phyloP scores from a whole-genome alignment of 1,140 invertebrate genomes.

The Onthophagus taurus region DNA sequence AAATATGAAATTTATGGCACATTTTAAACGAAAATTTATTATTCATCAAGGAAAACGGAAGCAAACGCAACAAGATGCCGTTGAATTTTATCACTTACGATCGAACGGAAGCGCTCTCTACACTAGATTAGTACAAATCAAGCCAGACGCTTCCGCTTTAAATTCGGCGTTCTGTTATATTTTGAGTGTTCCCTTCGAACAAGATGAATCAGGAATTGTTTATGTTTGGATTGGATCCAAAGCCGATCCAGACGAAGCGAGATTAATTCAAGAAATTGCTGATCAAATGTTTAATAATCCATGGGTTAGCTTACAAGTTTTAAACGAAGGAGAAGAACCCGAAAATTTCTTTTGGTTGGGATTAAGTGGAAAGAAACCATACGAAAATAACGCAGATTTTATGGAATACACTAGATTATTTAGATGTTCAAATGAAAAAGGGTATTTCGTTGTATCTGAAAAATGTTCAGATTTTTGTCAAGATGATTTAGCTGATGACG shows the following conservation, averaged over 20 bases:
- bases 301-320: constrained; percentile 75
- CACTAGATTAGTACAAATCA: constrained; percentile 86
- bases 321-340: constrained; percentile 96
- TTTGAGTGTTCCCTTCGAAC: constrained; percentile 91
- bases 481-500: constrained; percentile 98
- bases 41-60: constrained; percentile 87
- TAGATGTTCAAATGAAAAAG: constrained; percentile 98
- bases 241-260: constrained; percentile 77
- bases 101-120: constrained; percentile 93
- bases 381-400: constrained; percentile 85
- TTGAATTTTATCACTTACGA: constrained; percentile 91
- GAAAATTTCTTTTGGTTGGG: constrained; percentile 99
- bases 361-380: constrained; percentile 84
- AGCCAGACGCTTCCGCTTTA: constrained; percentile 64
- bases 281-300: constrained; percentile 88
- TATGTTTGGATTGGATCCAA: constrained; percentile 97
- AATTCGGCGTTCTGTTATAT: constrained; percentile 90
- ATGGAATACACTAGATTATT: constrained; percentile 94
- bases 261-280: constrained; percentile 86
- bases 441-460: constrained; percentile 97
- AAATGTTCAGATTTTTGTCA: constrained; percentile 99
- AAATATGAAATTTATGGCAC: constrained; percentile 96
- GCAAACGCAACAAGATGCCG: constrained; percentile 48
- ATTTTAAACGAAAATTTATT: constrained; percentile 93
- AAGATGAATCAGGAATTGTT: constrained; percentile 84